Conservation (phyloP, 2,113 vertebrate species). For the Epinephelus lanceolatus region DNA sequence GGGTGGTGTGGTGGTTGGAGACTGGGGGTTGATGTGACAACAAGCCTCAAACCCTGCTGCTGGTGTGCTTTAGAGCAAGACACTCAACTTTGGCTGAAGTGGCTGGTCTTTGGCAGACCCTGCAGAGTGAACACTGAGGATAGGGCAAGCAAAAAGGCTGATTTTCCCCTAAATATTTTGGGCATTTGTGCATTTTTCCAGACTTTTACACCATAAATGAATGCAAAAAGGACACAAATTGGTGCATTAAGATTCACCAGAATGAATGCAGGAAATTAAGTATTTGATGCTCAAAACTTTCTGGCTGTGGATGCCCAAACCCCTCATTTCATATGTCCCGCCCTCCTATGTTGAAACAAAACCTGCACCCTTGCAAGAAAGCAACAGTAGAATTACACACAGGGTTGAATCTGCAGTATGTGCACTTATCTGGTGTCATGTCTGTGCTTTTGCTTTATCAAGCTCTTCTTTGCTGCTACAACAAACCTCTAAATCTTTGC, state of each 20-base stretch:
- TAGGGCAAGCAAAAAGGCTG: no score
- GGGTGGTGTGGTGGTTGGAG: not conserved
- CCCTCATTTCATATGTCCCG: no score
- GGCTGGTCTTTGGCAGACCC: not conserved
- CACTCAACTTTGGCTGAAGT: not conserved
- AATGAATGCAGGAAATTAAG: no score
- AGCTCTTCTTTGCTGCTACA: not conserved
- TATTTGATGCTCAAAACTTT: no score
- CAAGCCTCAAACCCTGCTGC: constrained; percentile 16
- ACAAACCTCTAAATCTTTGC: not conserved
- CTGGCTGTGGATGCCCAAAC: no score
- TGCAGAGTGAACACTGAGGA: not conserved
- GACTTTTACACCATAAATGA: no score
- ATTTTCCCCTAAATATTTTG: no score
- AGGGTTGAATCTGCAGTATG: not conserved
- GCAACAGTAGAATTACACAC: not conserved
- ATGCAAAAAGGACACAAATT: no score
- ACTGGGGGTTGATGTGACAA: not conserved
- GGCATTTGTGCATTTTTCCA: no score
- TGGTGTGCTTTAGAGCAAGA: constrained; percentile 17
- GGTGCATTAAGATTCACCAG: no score
- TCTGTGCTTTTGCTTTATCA: not conserved
- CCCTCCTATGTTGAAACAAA: no score
- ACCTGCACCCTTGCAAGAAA: no score
- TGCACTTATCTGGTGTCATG: not conserved